These are phyloP conservation scores for Neolamprologus kungweensis DNA, from an alignment of 2,113 vertebrate genomes.

Conservation along the genomic window DNA sequence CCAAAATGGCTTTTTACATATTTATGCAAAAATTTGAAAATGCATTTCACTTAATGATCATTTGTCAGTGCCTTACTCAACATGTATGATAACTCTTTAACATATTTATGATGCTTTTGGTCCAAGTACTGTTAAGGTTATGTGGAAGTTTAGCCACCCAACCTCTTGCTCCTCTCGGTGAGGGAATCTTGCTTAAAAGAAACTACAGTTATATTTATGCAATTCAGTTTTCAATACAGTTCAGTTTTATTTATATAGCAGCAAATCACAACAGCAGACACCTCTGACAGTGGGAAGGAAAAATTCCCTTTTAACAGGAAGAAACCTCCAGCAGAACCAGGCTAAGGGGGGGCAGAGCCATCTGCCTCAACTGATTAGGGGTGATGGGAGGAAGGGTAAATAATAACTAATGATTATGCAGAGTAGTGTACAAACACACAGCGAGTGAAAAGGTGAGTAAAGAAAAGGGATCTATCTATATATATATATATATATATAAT, in stretches of 20 bases:
- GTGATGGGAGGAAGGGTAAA: too few species aligned
- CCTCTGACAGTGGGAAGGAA: background rate
- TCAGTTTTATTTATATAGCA: background rate
- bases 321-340: background rate
- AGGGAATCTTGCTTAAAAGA: background rate
- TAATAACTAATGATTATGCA: too few species aligned
- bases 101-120: background rate
- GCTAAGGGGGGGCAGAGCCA: background rate
- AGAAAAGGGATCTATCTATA: background rate
- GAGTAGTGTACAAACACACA: background rate
- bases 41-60: background rate
- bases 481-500: background rate
- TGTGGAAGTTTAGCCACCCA: background rate
- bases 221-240: background rate
- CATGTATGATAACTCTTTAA: background rate
- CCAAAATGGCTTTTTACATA: background rate
- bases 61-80: background rate
- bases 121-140: background rate
- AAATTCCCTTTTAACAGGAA: background rate
- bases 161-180: accelerated
- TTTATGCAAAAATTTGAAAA: background rate
- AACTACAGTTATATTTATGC: background rate
- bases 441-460: background rate
- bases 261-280: background rate
- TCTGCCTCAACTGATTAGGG: background rate